Evolutionary conservation across 2,888 invertebrate species (phyloP).

Genomic region (Gryllus longicercus): DNA sequence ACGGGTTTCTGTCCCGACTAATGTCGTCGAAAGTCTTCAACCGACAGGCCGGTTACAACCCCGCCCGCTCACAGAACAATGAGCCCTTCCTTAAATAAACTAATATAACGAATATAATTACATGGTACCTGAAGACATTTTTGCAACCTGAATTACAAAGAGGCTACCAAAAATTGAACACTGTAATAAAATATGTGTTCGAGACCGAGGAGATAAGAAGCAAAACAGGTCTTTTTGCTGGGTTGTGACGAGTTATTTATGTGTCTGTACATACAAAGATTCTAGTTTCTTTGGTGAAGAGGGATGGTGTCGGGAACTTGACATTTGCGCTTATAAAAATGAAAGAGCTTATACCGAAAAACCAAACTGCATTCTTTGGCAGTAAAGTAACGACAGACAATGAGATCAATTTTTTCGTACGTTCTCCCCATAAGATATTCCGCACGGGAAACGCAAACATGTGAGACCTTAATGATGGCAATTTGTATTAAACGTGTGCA

Average conservation of each 20-base stretch:
- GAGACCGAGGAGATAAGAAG: conserved; percentile 5
- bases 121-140: not conserved
- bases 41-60: not conserved
- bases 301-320: not conserved
- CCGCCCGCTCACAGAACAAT: conserved; percentile 17
- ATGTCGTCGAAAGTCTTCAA: not conserved
- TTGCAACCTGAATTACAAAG: not conserved
- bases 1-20: not conserved
- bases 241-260: not conserved
- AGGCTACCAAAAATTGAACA: not conserved
- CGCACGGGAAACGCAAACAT: too few relatives aligned
- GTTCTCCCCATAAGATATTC: too few relatives aligned
- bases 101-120: conserved; percentile 11
- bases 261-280: conserved; percentile 17
- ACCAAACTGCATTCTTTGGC: not conserved
- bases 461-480: too few relatives aligned
- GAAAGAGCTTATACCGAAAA: not conserved
- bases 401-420: too few relatives aligned
- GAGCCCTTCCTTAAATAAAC: not conserved
- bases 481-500: too few relatives aligned
- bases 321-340: not conserved
- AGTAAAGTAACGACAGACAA: too few relatives aligned
- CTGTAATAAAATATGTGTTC: conserved; percentile 17
- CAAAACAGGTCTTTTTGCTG: not conserved
- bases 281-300: not conserved